phyloP scores from a whole-genome alignment of 2,113 vertebrate species.

The Eupsittula cactorum region DNA sequence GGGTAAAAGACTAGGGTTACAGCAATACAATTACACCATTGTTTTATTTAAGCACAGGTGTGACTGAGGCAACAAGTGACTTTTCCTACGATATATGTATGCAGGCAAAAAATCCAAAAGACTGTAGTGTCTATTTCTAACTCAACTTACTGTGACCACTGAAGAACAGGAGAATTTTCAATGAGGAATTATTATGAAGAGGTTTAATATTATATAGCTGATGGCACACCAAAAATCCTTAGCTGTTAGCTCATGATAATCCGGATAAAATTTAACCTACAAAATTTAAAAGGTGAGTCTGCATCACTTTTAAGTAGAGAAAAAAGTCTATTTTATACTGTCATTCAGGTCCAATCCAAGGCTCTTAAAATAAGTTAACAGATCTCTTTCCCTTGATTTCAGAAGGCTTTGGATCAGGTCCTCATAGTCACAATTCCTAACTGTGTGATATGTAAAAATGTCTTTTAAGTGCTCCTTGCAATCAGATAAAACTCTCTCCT shows the following conservation, averaged over 20 bases:
- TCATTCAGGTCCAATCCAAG: not conserved
- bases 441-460: slow-evolving; percentile 39
- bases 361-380: slow-evolving; percentile 34
- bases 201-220: slow-evolving; percentile 27
- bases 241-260: slow-evolving; percentile 52
- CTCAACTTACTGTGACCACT: not conserved
- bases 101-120: not conserved
- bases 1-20: slow-evolving; percentile 27
- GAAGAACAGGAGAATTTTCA: slow-evolving; percentile 43
- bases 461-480: slow-evolving; percentile 60
- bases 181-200: slow-evolving; percentile 37
- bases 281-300: slow-evolving; percentile 49
- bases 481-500: slow-evolving; percentile 62
- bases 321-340: slow-evolving; percentile 24
- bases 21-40: not conserved
- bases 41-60: not conserved
- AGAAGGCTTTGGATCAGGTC: slow-evolving; percentile 34
- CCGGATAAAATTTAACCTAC: slow-evolving; percentile 45
- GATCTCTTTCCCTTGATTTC: not conserved
- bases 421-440: slow-evolving; percentile 32
- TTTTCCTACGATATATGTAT: not conserved
- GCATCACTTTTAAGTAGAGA: not conserved
- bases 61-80: not conserved
- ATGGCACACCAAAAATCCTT: not conserved
- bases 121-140: not conserved